These are phyloP conservation scores for Dunckerocampus dactyliophorus DNA, from an alignment of 2,113 vertebrate genomes.

Conservation along the genomic window DNA sequence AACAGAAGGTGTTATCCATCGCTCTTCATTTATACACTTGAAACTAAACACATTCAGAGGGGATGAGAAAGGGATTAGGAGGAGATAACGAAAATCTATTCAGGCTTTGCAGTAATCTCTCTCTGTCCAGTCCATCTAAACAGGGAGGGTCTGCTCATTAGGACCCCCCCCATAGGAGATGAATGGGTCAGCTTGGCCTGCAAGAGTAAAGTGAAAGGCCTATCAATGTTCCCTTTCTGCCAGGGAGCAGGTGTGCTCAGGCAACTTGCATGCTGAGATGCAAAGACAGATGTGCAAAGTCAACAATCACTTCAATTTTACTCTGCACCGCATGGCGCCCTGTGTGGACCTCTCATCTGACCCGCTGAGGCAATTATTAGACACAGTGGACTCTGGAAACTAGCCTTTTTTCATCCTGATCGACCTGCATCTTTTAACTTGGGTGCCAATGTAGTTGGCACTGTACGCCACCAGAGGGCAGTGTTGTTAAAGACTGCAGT, in stretches of 20 bases:
- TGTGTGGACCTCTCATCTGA: constrained; percentile 13
- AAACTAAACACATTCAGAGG: constrained; percentile 66
- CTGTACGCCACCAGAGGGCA: too few relatives aligned
- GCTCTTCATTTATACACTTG: constrained; percentile 65
- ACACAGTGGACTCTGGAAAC: background rate
- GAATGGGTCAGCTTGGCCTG: constrained; percentile 67
- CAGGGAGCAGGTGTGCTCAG: constrained; percentile 57
- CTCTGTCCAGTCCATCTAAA: constrained; percentile 72
- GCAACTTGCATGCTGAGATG: constrained; percentile 52
- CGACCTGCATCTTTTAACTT: background rate
- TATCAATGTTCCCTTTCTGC: constrained; percentile 26
- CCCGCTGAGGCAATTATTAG: constrained; percentile 19
- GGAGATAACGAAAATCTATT: constrained; percentile 70
- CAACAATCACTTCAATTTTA: constrained; percentile 43
- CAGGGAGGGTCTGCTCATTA: constrained; percentile 72
- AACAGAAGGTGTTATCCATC: constrained; percentile 71
- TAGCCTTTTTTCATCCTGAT: background rate
- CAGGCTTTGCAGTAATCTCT: constrained; percentile 68
- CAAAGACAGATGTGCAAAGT: constrained; percentile 27
- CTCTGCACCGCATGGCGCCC: constrained; percentile 42
- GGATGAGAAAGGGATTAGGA: constrained; percentile 39
- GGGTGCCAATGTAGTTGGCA: too few relatives aligned
- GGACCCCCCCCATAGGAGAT: constrained; percentile 62
- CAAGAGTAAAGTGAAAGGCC: constrained; percentile 35
- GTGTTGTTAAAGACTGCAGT: too few relatives aligned